Evolutionary conservation across 2,888 invertebrate species (phyloP).

Genomic region (Limnephilus auricula): DNA sequence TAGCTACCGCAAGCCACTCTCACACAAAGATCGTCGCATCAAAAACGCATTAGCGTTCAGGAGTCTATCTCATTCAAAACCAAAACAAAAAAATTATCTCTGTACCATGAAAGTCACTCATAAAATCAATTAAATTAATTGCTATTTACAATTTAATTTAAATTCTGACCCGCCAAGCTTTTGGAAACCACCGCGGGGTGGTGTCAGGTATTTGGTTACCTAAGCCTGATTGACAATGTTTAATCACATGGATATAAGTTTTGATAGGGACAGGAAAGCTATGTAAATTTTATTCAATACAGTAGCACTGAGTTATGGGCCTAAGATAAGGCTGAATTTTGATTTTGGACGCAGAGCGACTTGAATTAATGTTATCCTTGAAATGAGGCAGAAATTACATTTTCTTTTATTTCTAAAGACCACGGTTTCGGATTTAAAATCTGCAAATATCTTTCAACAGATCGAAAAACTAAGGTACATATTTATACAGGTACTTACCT

Average conservation of each 20-base stretch:
- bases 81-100: conserved; percentile 57
- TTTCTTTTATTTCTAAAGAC: background rate
- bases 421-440: too few relatives aligned
- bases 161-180: conserved; percentile 17
- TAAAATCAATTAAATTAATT: conserved; percentile 65
- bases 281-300: conserved; percentile 16
- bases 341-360: background rate
- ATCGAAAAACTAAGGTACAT: too few relatives aligned
- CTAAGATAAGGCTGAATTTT: conserved; percentile 3
- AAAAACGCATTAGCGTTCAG: conserved; percentile 64
- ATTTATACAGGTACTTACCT: too few relatives aligned
- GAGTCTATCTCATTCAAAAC: conserved; percentile 13
- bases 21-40: conserved; percentile 61
- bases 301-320: conserved; percentile 19
- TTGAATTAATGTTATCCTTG: background rate
- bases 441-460: too few relatives aligned
- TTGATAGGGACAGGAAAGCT: background rate
- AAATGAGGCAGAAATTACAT: background rate
- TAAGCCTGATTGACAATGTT: conserved; percentile 48
- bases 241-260: conserved; percentile 31
- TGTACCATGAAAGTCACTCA: conserved; percentile 65
- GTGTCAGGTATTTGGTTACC: conserved; percentile 2
- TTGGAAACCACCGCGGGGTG: conserved; percentile 37
- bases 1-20: conserved; percentile 24
- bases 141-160: conserved; percentile 62